phyloP scores from a whole-genome alignment of 1,140 invertebrate genomes.

The Dendrolimus punctatus region DNA sequence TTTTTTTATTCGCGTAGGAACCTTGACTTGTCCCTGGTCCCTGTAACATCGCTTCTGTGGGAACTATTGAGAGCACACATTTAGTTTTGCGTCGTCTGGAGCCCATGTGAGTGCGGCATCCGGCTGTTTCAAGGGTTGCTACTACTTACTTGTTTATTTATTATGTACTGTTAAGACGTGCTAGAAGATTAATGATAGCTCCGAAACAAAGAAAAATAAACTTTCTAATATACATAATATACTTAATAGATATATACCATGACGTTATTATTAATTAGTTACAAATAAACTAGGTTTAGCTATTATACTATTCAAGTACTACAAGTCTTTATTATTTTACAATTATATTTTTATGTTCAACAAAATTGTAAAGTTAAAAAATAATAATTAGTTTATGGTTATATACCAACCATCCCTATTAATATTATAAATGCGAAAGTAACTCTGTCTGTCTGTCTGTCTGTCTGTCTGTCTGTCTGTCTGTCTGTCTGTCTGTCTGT shows the following conservation, averaged over 20 bases:
- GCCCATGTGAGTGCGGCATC: conserved; percentile 58
- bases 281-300: background rate
- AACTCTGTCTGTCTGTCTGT: too few relatives aligned
- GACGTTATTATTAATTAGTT: background rate
- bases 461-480: too few relatives aligned
- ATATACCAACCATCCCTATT: too few relatives aligned
- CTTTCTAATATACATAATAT: conserved; percentile 12
- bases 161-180: conserved; percentile 28
- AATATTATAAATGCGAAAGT: too few relatives aligned
- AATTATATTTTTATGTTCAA: too few relatives aligned
- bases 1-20: conserved; percentile 53
- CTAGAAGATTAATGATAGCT: conserved; percentile 28
- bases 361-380: too few relatives aligned
- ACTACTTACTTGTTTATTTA: conserved; percentile 40
- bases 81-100: conserved; percentile 47
- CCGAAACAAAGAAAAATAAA: conserved; percentile 16
- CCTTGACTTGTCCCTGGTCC: conserved; percentile 43
- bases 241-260: too few relatives aligned
- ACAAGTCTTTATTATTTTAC: too few relatives aligned
- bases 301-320: too few relatives aligned
- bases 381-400: too few relatives aligned
- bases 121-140: conserved; percentile 27
- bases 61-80: conserved; percentile 46
- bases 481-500: too few relatives aligned
- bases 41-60: conserved; percentile 40